Base-by-base conservation (phyloP, 2,888 invertebrate species). In the Zygothrica quintamaculata region DNA sequence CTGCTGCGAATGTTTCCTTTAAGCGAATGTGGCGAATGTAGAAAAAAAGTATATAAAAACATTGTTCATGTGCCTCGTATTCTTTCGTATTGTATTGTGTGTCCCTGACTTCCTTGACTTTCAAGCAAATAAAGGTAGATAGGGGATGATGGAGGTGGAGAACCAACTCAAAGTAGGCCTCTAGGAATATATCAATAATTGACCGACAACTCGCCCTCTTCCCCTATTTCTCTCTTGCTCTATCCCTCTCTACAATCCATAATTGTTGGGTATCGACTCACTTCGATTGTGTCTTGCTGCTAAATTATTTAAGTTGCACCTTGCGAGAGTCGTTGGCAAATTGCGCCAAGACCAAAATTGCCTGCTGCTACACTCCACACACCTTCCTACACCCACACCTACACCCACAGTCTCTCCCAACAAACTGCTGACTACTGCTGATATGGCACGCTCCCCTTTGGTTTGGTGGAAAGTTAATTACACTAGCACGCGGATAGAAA, bases 141-240 rank as follows among this genome's bases (percentile, higher is more conserved):
- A 11, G 18, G 46, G 29, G 15, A 12, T 31, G 8, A 12, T n/a
- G 34, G 48, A 46, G 4, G 5, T 1, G 26, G 12, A 9, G 3
- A 1, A 5, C 25, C 25, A 11, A 8, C 44, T 48, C 25, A 12
- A 16, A 36, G n/a, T n/a, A n/a, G 22, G 11, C 52, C 33, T 74
- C 60, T 64, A 50, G 56, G 72, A 73, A 77, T 77, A 85, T 76
- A 84, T 81, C 71, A 87, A 79, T 72, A 76, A 76, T 77, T 79
- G 88, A 77, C 68, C 75, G 71, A 67, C 48, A n/a, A n/a, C n/a
- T n/a, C n/a, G n/a, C n/a, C n/a, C n/a, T n/a, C n/a, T n/a, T n/a
- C n/a, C n/a, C n/a, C n/a, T n/a, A n/a, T n/a, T n/a, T n/a, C n/a
- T n/a, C n/a, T n/a, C n/a, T n/a, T n/a, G n/a, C n/a, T n/a, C n/a